phyloP scores from a whole-genome alignment of 2,888 invertebrate genomes.

The Cosmorhoe ocellata region DNA sequence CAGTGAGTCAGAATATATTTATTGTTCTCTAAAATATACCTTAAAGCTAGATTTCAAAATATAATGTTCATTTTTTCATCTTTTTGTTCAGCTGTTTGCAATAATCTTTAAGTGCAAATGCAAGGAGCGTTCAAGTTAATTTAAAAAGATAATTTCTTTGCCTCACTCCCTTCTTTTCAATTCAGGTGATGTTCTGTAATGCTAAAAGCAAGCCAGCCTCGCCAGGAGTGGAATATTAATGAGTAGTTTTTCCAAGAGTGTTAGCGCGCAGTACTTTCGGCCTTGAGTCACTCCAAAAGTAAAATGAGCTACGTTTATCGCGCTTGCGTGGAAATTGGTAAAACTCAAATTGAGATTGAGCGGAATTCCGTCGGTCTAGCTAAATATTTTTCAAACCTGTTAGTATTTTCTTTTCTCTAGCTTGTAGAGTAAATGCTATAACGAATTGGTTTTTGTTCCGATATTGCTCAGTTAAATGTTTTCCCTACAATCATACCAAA shows the following conservation, averaged over 20 bases:
- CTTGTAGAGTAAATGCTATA: no score
- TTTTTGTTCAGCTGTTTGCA: constrained; percentile 17
- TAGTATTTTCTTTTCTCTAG: no score
- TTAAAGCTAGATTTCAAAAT: not conserved
- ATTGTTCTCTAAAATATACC: not conserved
- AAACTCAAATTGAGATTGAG: not conserved
- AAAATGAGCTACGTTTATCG: not conserved
- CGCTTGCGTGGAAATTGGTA: not conserved
- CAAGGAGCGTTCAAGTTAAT: constrained; percentile 39
- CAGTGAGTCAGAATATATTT: constrained; percentile 20
- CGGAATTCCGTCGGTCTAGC: no score
- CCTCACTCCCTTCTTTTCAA: constrained; percentile 46
- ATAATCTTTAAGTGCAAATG: constrained; percentile 21
- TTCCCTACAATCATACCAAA: not conserved
- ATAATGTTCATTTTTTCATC: not conserved
- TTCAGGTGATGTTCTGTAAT: constrained; percentile 57
- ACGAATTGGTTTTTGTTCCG: no score
- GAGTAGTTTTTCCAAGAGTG: constrained; percentile 58
- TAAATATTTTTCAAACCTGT: no score
- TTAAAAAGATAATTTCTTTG: constrained; percentile 54
- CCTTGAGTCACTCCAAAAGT: not conserved
- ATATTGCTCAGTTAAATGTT: no score
- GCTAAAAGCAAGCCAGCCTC: constrained; percentile 53
- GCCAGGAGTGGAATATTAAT: constrained; percentile 60
- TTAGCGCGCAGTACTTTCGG: constrained; percentile 36